Evolutionary conservation across 1,140 invertebrate genomes (phyloP).

Genomic region (Drosophila suzukii): DNA sequence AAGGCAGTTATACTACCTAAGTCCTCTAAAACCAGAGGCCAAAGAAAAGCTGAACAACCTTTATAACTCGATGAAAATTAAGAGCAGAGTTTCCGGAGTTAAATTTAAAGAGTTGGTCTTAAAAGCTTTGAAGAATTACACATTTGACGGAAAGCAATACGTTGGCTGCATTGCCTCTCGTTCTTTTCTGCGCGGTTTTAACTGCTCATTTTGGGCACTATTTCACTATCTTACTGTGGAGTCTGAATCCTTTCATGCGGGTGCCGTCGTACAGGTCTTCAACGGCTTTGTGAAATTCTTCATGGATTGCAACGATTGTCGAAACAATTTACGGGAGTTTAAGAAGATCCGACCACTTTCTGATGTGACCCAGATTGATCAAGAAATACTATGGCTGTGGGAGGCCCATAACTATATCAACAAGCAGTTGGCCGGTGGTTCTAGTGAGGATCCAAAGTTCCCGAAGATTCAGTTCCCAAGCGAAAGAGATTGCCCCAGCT

Average conservation of each 20-base stretch:
- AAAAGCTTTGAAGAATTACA: background rate
- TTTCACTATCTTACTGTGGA: slow-evolving; percentile 1
- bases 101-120: background rate
- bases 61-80: background rate
- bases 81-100: background rate
- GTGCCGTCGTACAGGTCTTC: background rate
- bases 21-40: background rate
- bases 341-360: background rate
- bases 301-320: background rate
- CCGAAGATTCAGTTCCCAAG: slow-evolving; percentile 96
- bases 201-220: background rate
- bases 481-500: background rate
- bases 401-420: slow-evolving; percentile 96
- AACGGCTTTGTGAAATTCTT: background rate
- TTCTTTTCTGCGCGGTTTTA: background rate
- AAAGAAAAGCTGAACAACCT: background rate
- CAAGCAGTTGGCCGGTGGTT: slow-evolving; percentile 91
- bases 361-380: background rate
- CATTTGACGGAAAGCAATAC: background rate
- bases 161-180: background rate
- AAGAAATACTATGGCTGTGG: slow-evolving; percentile 95
- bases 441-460: slow-evolving; percentile 94
- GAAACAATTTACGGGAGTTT: background rate
- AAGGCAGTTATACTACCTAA: background rate
- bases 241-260: background rate